Base-by-base conservation (phyloP, 2,113 vertebrate genomes). In the Upupa epops region DNA sequence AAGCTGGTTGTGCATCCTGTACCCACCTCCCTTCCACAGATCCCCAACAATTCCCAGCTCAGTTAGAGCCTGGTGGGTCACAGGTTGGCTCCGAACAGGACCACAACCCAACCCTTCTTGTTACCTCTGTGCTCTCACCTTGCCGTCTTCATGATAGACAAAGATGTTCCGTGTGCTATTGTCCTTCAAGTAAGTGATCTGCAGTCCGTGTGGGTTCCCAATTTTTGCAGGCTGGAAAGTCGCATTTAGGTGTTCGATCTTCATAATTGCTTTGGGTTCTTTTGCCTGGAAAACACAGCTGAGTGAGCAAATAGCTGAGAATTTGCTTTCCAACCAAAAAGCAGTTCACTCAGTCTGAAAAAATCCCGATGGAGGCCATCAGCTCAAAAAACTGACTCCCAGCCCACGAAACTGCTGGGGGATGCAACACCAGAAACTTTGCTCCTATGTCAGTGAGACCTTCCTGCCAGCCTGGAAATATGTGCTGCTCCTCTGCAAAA, bases 81-180 rank as follows among this genome's bases (percentile, higher is more conserved):
- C 65, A 8, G 84, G 26, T 26, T n/a, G 73, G 71, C 51, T 70
- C 46, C 25, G 34, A 11, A 19, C 58, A 58, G 49, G 65, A 28
- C 1, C 69, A 34, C 7, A 5, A 37, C 55, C 25, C 49, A 46
- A 63, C 55, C 45, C 32, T 59, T 5, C 37, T 17, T 3, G 7
- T 21, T 10, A 16, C 88, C 80, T 25, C 78, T 3, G 0, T 0
- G 2, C 22, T 24, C 97, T 96, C 94, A 99, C 99, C 99, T 99
- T 99, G 79, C 98, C 98, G 25, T 99, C 99, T 89, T 99, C 98
- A 0, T 99, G 99, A 95, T 99, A 99, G 31, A 99, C 97, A 64
- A 99, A 99, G 95, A 99, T 98, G 78, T 99, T 99, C 68, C 99
- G 98, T 16, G 99, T 99, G 97, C 99, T 99, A 89, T 99, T 99